These are phyloP conservation scores for Dynastes grantii DNA, from an alignment of 2,888 invertebrate genomes.

Conservation along the genomic window DNA sequence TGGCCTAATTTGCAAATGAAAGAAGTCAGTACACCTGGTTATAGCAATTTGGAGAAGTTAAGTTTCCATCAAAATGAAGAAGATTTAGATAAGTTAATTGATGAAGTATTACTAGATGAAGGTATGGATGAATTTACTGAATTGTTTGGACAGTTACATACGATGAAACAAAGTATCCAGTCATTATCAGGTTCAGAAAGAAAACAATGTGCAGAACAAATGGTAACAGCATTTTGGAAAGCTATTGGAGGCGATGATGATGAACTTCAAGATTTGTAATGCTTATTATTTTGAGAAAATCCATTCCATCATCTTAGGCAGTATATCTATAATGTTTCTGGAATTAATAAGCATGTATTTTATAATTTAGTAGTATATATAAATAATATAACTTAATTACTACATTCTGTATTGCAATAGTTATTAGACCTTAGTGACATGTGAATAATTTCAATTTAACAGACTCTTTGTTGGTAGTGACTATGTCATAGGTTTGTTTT, in stretches of 20 bases:
- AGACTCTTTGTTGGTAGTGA: too few species aligned
- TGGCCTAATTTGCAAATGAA: constrained; percentile 82
- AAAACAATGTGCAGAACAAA: constrained; percentile 80
- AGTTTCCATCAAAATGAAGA: constrained; percentile 47
- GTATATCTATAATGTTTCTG: too few species aligned
- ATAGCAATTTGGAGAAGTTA: constrained; percentile 36
- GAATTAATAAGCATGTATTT: too few species aligned
- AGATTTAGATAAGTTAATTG: constrained; percentile 36
- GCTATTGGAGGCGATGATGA: constrained; percentile 83
- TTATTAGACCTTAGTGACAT: too few species aligned
- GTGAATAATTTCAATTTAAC: too few species aligned
- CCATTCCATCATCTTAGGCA: too few species aligned
- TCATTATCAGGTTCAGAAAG: constrained; percentile 77
- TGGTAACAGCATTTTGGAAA: constrained; percentile 82
- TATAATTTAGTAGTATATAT: too few species aligned
- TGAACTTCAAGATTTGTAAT: constrained; percentile 74
- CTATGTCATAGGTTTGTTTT: too few species aligned
- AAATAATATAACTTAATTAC: too few species aligned
- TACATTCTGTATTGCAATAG: too few species aligned
- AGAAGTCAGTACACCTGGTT: constrained; percentile 65
- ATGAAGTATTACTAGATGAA: constrained; percentile 59
- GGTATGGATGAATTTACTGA: constrained; percentile 74
- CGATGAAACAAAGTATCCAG: constrained; percentile 80
- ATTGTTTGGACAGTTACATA: constrained; percentile 77
- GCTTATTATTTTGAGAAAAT: too few species aligned